Base-by-base conservation (phyloP, 2,797 vertebrate species). In the Coranthus polyacanthus region DNA sequence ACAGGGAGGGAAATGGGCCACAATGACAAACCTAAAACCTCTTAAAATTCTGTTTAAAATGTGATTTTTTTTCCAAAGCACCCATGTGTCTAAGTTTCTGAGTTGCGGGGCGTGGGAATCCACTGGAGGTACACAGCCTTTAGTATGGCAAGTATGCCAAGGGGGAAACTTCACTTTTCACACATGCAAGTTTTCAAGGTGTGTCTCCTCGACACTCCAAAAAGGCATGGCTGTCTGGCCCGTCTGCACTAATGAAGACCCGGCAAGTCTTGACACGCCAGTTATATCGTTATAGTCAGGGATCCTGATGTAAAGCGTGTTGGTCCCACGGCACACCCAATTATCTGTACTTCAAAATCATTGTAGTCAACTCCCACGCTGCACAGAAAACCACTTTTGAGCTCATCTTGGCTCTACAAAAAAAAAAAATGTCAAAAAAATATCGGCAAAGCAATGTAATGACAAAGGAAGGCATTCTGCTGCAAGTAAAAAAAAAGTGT, bases 111-210 rank as follows among this genome's bases (percentile, higher is more conserved):
- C 18, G 3, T 18, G 3, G 37, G n/a, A n/a, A 39, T n/a, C 15
- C 39, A 41, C 7, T 41, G 6, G n/a, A n/a, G 4, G n/a, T 16
- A 15, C n/a, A n/a, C n/a, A n/a, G n/a, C n/a, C n/a, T n/a, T n/a
- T n/a, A n/a, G n/a, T n/a, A n/a, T n/a, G n/a, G n/a, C n/a, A n/a
- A n/a, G n/a, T n/a, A n/a, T n/a, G n/a, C n/a, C n/a, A n/a, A n/a
- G n/a, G n/a, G n/a, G n/a, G n/a, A n/a, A n/a, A n/a, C n/a, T n/a
- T n/a, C n/a, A n/a, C n/a, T n/a, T n/a, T n/a, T 9, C 73, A 41
- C 22, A 52, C 72, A 44, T 8, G 65, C 79, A 78, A 79, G 80
- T 82, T 86, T 83, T 75, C 2, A 74, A 81, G 88, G 88, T 36
- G 87, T 83, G 88, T 76, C 85, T 1, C 24, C 34, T 22, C 49